These are phyloP conservation scores for Eira barbara DNA, from an alignment of 2,113 vertebrate species.

Conservation along the genomic window DNA sequence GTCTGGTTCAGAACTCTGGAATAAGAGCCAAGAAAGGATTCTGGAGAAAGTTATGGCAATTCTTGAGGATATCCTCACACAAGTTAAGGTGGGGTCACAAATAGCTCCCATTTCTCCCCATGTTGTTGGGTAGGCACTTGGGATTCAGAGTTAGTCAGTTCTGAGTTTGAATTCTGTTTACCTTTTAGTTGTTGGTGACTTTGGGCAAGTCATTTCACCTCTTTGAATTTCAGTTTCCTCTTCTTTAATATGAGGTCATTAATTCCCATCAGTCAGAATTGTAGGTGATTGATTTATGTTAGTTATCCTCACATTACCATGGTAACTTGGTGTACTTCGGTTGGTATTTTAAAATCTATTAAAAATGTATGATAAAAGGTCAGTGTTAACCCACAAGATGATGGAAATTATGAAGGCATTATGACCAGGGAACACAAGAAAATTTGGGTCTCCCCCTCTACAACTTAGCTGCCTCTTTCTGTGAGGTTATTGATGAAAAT, in stretches of 20 bases:
- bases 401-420: background rate
- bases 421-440: background rate
- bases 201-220: background rate
- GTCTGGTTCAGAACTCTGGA: background rate
- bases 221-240: background rate
- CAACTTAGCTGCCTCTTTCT: background rate
- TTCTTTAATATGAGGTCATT: background rate
- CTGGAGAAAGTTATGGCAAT: background rate
- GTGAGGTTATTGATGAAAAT: background rate
- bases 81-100: background rate
- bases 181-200: background rate
- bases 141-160: background rate
- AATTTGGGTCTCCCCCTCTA: background rate
- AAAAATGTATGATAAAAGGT: background rate
- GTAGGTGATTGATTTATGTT: background rate
- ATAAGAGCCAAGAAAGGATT: background rate
- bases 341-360: background rate
- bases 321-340: background rate
- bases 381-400: background rate
- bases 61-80: background rate
- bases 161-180: constrained; percentile 15
- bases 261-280: background rate
- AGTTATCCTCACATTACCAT: background rate
- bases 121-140: background rate
- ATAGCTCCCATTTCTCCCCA: background rate